A percentile compares a stretch with the other conserved stretches of the same genome.
Evolutionary conservation across 2,797 vertebrate species (phyloP).

Genomic region (Periophthalmus magnuspinnatus): DNA sequence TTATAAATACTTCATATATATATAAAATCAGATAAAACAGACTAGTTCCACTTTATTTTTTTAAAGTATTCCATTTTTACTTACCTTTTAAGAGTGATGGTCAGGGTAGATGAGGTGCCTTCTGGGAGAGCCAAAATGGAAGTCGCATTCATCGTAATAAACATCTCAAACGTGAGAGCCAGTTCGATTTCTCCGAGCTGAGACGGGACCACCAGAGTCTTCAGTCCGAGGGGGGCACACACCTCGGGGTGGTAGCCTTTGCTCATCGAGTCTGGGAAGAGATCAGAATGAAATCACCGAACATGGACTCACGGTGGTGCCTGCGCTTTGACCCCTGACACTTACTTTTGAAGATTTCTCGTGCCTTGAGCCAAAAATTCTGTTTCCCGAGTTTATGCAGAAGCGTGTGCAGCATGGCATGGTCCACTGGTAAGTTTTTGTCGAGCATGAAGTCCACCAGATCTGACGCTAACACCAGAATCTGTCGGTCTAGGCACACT

Average conservation of each 20-base stretch:
- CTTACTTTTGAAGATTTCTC: conserved; percentile 90
- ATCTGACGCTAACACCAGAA: conserved; percentile 82
- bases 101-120: conserved; percentile 54
- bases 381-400: conserved; percentile 88
- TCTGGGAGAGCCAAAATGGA: conserved; percentile 65
- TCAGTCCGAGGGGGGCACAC: conserved; percentile 72
- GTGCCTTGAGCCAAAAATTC: conserved; percentile 87
- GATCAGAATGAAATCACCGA: background rate
- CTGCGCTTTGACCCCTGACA: conserved; percentile 10
- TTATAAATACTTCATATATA: too few relatives aligned
- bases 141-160: conserved; percentile 82
- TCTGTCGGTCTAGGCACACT: conserved; percentile 82
- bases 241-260: conserved; percentile 84
- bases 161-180: conserved; percentile 88
- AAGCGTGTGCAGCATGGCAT: conserved; percentile 78
- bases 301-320: background rate
- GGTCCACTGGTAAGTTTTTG: conserved; percentile 81
- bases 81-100: conserved; percentile 88
- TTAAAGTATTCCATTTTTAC: background rate
- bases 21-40: too few relatives aligned
- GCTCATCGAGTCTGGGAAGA: conserved; percentile 78
- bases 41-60: background rate
- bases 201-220: conserved; percentile 80
- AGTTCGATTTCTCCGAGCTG: conserved; percentile 88
- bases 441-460: conserved; percentile 87